Conservation (phyloP, 2,888 invertebrate species). For the Dynastes hyllus region DNA sequence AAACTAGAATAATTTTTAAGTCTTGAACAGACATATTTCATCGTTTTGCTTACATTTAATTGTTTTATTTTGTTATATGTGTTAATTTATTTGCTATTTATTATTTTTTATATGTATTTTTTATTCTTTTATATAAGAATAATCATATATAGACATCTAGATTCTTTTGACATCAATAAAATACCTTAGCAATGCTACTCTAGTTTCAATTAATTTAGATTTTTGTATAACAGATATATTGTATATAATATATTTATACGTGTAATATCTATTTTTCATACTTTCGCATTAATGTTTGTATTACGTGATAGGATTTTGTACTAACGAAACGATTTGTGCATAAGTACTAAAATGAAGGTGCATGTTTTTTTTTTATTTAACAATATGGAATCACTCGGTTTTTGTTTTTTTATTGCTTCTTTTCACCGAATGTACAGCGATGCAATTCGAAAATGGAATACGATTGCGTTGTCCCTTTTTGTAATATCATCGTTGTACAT, state of each 20-base stretch:
- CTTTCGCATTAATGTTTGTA: conserved; percentile 20
- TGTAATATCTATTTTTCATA: conserved; percentile 25
- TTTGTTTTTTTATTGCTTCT: neutral
- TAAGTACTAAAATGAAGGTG: conserved; percentile 4
- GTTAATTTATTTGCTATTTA: neutral
- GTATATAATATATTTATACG: conserved; percentile 19
- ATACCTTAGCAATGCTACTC: conserved; percentile 23
- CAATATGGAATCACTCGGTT: neutral
- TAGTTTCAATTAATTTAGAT: conserved; percentile 24
- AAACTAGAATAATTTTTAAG: no score
- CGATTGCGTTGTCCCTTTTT: no score
- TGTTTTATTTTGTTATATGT: no score
- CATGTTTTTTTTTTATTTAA: neutral
- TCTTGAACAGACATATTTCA: no score
- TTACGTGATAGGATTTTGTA: conserved; percentile 20
- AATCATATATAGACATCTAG: conserved; percentile 8
- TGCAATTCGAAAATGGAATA: neutral
- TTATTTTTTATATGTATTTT: neutral
- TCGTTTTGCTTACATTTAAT: no score
- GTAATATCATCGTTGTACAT: no score
- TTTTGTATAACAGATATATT: neutral
- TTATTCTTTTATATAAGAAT: no score
- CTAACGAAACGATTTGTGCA: conserved; percentile 11
- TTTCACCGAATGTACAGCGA: neutral
- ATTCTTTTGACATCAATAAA: conserved; percentile 23